A percentile compares a stretch with the other conserved stretches of the same genome.
These are phyloP conservation scores for Ceratosolen solmsi DNA, from an alignment of 1,140 invertebrate genomes.

Conservation along the genomic window DNA sequence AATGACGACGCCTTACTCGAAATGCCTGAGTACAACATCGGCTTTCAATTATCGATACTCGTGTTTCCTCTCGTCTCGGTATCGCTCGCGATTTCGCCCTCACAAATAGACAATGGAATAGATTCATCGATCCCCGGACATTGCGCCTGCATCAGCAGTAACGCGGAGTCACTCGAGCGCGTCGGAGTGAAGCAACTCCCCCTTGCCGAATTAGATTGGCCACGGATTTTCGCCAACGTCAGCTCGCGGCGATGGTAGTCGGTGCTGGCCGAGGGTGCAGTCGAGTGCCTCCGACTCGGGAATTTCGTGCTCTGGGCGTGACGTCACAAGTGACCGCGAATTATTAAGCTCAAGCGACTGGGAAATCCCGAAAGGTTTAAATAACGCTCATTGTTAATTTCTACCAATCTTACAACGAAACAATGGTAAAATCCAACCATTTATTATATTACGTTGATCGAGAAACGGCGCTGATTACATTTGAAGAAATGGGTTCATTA, in stretches of 20 bases:
- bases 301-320: not conserved
- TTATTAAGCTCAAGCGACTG: not conserved
- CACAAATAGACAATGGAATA: slow-evolving; percentile 4
- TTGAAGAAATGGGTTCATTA: no score
- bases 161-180: not conserved
- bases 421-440: no score
- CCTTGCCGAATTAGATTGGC: slow-evolving; percentile 50
- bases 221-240: slow-evolving; percentile 66
- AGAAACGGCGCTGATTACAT: no score
- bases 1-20: no score
- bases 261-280: not conserved
- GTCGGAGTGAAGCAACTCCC: slow-evolving; percentile 32
- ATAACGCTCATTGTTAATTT: not conserved
- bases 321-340: not conserved
- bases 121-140: not conserved
- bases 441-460: no score
- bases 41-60: not conserved
- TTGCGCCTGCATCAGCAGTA: slow-evolving; percentile 55
- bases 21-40: no score
- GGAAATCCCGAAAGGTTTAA: not conserved
- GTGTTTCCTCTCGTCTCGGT: not conserved
- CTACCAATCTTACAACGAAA: no score
- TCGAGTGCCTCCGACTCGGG: no score
- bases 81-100: not conserved
- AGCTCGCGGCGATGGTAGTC: slow-evolving; percentile 51